Percentiles rank a stretch among this genome's conserved stretches.
phyloP scores from a whole-genome alignment of 2,888 invertebrate genomes.

The Apamea monoglypha region DNA sequence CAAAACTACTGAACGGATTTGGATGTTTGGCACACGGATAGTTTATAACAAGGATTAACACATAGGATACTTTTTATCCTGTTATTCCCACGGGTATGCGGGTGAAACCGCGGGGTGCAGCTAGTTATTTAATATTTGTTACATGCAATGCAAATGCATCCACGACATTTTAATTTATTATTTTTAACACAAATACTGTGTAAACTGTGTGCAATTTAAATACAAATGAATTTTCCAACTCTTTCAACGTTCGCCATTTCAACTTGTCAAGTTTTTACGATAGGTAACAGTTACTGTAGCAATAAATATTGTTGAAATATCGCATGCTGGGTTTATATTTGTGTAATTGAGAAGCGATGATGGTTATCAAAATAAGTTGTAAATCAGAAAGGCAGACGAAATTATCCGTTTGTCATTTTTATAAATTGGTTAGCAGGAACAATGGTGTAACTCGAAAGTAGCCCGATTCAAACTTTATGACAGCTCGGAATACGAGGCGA shows the following conservation, averaged over 20 bases:
- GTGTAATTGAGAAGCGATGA: slow-evolving; percentile 24
- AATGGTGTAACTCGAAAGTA: no score
- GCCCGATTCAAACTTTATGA: background rate
- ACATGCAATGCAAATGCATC: no score
- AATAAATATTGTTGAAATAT: slow-evolving; percentile 48
- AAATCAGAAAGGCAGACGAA: background rate
- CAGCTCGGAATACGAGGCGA: background rate
- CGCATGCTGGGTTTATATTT: slow-evolving; percentile 6
- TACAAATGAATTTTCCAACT: slow-evolving; percentile 27
- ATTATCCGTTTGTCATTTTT: background rate
- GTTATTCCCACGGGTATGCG: no score
- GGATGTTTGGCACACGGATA: no score
- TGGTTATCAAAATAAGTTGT: slow-evolving; percentile 2
- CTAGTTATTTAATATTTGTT: no score
- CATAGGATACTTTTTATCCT: no score
- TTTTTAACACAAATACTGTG: slow-evolving; percentile 10
- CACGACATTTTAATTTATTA: slow-evolving; percentile 8
- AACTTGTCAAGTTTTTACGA: slow-evolving; percentile 44
- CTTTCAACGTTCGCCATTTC: slow-evolving; percentile 32
- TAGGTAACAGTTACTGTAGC: slow-evolving; percentile 9
- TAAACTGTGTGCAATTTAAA: slow-evolving; percentile 27
- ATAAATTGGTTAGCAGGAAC: background rate
- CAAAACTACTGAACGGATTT: no score
- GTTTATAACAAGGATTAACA: no score
- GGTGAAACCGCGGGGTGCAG: no score